These are phyloP conservation scores for Geodia barretti DNA, from an alignment of 37 sponge, comb jelly and placozoan species.

Conservation along the genomic window DNA sequence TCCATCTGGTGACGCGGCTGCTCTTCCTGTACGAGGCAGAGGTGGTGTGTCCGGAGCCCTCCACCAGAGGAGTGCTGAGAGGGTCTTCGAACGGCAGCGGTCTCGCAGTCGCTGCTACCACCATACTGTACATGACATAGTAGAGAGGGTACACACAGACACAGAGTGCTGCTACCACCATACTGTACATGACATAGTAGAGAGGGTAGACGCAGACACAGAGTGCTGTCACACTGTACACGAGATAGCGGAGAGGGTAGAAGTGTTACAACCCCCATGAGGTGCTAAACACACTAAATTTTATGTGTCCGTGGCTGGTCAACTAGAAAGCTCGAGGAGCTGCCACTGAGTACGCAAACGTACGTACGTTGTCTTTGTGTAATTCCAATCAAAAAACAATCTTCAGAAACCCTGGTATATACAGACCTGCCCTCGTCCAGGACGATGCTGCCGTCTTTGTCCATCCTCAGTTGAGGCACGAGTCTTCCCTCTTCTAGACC, in stretches of 20 bases:
- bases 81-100: background rate
- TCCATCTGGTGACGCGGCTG: constrained; percentile 47
- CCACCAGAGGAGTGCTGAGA: constrained; percentile 24
- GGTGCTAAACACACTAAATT: too few relatives aligned
- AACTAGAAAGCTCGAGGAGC: too few relatives aligned
- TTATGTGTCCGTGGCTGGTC: too few relatives aligned
- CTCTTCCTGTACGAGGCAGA: constrained; percentile 58
- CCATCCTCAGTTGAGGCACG: constrained; percentile 70
- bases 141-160: too few relatives aligned
- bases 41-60: constrained; percentile 30
- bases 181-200: too few relatives aligned
- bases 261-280: background rate
- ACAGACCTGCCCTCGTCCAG: constrained; percentile 67
- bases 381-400: too few relatives aligned
- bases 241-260: too few relatives aligned
- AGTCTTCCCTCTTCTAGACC: constrained; percentile 42
- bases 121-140: too few relatives aligned
- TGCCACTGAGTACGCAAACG: too few relatives aligned
- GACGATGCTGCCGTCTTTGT: constrained; percentile 65
- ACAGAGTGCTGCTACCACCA: constrained; percentile 27
- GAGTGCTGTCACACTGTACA: constrained; percentile 33
- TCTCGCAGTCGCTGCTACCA: constrained; percentile 18
- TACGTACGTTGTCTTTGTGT: too few relatives aligned
- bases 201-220: constrained; percentile 8
- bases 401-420: background rate